Evolutionary conservation across 2,113 vertebrate species (phyloP), one percentile per base, ranked within the genome.

Genomic region (Psammodynastes pulverulentus): DNA sequence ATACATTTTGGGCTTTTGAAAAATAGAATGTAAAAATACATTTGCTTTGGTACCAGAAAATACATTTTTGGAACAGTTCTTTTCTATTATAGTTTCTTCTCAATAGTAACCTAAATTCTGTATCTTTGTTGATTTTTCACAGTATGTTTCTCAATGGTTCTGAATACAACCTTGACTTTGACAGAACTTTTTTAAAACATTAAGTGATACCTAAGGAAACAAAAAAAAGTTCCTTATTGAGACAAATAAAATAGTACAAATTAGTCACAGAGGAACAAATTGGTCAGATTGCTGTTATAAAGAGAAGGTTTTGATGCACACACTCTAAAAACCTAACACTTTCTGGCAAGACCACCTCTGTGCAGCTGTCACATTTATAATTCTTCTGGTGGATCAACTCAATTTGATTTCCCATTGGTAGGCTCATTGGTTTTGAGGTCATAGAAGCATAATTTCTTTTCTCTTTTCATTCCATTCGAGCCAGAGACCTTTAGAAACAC

Each of bases 401-500:
- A 87, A 72, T 67, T 9, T 72, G 90, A 72, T 87, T 91, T 67
- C 45, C 23, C 90, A 87, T 48, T 17, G 46, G 84, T 67, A 46
- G 7, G 23, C 51, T 91, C 46, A 15, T n/a, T 67, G 46, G 56
- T 46, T 67, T 86, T 62, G 46, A 67, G 13, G 15, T 87, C 45
- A 62, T 56, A 67, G 45, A 49, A 62, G n/a, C 46, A 51, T 21
- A 51, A 51, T 67, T 91, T 39, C 23, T 54, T 84, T 46, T 87
- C 46, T n/a, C 53, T 87, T 91, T 91, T 87, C 85, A 91, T 91
- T 56, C 48, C 43, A 45, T 51, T 87, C 54, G 23, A 87, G 29
- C 17, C 90, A 39, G 54, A 49, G 84, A 46, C 26, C 49, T 54
- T 54, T 23, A 54, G 53, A 54, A 54, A 62, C 26, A 62, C 56